Conservation (phyloP, 2,797 vertebrate species). For the Mormyrus proboscirostris region DNA sequence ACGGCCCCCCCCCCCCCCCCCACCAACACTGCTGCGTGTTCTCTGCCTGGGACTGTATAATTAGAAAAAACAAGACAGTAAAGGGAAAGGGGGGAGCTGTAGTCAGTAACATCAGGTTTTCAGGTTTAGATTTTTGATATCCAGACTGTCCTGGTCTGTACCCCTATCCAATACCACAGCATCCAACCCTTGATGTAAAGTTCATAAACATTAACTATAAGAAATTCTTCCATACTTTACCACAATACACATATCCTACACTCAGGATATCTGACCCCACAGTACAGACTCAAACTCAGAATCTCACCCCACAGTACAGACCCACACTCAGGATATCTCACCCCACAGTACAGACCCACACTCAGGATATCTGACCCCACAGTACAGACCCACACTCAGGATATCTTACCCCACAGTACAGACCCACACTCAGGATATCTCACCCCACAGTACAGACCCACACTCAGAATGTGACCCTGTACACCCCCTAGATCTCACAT, state of each 20-base stretch:
- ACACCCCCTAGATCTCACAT: background rate
- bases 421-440: background rate
- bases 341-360: too few relatives aligned
- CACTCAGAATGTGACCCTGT: background rate
- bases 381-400: too few relatives aligned
- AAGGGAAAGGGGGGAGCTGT: conserved; percentile 90
- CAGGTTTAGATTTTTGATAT: conserved; percentile 59
- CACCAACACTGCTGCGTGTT: conserved; percentile 82
- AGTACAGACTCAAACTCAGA: too few relatives aligned
- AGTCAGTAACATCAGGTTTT: conserved; percentile 75
- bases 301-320: too few relatives aligned
- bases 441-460: too few relatives aligned
- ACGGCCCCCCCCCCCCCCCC: conserved; percentile 56
- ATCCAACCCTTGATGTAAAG: too few relatives aligned
- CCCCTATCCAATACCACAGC: background rate
- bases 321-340: background rate
- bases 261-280: background rate
- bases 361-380: too few relatives aligned
- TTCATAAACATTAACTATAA: background rate
- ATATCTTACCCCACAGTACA: background rate
- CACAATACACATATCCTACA: background rate
- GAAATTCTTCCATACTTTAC: background rate
- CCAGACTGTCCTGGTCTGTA: background rate
- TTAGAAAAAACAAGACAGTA: conserved; percentile 88
- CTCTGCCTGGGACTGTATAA: conserved; percentile 95